Conservation (phyloP, 2,797 vertebrate species). For the Oreochromis grahami region DNA sequence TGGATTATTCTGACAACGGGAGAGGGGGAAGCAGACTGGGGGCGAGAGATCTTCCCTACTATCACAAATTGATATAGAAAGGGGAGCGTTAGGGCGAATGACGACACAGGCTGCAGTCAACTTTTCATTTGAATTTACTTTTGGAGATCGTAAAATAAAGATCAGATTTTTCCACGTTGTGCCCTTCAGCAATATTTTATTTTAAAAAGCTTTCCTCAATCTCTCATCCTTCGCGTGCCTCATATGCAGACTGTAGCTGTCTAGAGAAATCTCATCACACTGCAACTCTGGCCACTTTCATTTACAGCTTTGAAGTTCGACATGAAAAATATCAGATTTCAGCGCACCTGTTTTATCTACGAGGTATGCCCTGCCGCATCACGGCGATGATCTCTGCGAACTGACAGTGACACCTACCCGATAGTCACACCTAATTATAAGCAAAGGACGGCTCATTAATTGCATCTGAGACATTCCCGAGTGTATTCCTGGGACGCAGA, state of each 20-base stretch:
- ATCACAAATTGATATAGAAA: background rate
- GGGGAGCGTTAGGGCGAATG: background rate
- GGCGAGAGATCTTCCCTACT: background rate
- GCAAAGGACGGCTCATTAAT: background rate
- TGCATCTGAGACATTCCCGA: background rate
- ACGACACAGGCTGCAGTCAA: slow-evolving; percentile 1
- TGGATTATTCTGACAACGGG: slow-evolving; percentile 26
- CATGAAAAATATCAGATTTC: background rate
- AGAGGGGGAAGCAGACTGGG: background rate
- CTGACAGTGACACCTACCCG: background rate
- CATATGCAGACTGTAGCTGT: background rate
- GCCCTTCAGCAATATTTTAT: background rate
- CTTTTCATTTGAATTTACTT: background rate
- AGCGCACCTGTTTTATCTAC: background rate
- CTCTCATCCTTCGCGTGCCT: background rate
- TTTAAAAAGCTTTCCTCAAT: background rate
- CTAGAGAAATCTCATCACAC: background rate
- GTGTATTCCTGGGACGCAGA: background rate
- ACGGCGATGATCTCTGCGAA: background rate
- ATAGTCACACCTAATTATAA: background rate
- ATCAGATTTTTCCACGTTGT: background rate
- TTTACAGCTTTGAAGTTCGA: background rate
- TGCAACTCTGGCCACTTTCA: background rate
- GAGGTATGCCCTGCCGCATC: background rate
- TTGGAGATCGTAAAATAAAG: background rate